These are phyloP conservation scores for Mythimna lalbum DNA, from an alignment of 2,888 invertebrate species.

Conservation along the genomic window DNA sequence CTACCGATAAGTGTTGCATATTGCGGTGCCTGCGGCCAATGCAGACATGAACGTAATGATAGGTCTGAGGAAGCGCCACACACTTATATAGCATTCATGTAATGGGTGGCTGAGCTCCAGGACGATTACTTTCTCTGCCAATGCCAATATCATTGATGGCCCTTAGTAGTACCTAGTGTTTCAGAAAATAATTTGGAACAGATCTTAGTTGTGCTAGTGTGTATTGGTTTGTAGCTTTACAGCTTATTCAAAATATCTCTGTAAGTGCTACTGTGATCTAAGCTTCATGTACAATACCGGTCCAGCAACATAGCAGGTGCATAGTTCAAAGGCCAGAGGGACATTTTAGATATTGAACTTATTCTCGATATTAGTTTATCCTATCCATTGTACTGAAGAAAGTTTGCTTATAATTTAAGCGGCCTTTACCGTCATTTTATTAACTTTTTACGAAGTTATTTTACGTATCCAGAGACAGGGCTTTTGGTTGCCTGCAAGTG, in stretches of 20 bases:
- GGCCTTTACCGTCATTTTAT: no score
- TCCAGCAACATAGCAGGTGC: no score
- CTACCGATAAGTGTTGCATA: conserved; percentile 89
- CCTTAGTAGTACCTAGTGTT: conserved; percentile 7
- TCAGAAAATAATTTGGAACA: conserved; percentile 2
- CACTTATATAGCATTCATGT: conserved; percentile 87
- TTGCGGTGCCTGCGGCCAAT: conserved; percentile 81
- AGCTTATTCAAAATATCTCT: neutral
- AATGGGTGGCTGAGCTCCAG: conserved; percentile 80
- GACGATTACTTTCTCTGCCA: conserved; percentile 85
- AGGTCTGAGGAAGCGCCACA: conserved; percentile 80
- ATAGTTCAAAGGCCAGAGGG: no score
- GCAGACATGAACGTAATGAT: conserved; percentile 84
- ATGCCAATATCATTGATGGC: conserved; percentile 67
- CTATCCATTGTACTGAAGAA: no score
- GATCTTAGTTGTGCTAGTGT: neutral
- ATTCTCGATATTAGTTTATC: no score
- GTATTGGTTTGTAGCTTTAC: neutral
- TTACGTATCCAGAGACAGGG: no score
- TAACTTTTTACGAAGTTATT: no score
- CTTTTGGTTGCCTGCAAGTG: no score
- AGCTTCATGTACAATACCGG: no score
- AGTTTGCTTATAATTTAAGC: no score
- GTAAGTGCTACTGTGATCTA: neutral
- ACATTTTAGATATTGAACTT: no score